phyloP scores from a whole-genome alignment of 2,797 vertebrate species.

The Podarcis lilfordi region DNA sequence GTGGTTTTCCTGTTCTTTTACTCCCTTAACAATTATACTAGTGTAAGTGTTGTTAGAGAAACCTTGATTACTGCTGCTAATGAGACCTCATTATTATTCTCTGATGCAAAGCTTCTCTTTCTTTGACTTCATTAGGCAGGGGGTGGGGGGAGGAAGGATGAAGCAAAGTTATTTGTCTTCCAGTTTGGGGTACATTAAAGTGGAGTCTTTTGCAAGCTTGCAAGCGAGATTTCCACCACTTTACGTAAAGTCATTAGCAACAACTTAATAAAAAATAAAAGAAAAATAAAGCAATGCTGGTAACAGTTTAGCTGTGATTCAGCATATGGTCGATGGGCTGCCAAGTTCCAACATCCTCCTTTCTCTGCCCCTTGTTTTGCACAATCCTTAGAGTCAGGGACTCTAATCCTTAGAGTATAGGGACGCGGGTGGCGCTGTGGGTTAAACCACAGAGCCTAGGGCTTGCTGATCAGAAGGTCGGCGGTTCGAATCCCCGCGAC shows the following conservation, averaged over 20 bases:
- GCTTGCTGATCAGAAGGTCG: no score
- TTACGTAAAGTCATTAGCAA: constrained; percentile 8
- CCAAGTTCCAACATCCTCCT: neutral
- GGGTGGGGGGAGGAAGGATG: neutral
- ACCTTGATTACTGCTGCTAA: constrained; percentile 28
- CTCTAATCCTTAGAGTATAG: no score
- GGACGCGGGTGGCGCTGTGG: no score
- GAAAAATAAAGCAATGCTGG: neutral
- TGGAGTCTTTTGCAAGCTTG: neutral
- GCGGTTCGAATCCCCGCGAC: no score
- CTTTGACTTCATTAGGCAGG: constrained; percentile 33
- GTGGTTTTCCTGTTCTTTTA: constrained; percentile 24
- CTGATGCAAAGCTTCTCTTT: constrained; percentile 29
- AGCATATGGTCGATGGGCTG: neutral
- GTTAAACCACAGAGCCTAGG: no score
- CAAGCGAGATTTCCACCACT: constrained; percentile 19
- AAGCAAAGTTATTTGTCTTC: neutral
- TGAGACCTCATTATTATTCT: constrained; percentile 25
- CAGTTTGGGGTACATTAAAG: neutral
- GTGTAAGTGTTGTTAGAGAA: constrained; percentile 30
- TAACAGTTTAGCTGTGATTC: constrained; percentile 25
- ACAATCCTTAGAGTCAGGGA: neutral
- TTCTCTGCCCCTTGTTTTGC: no score
- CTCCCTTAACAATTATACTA: constrained; percentile 12
- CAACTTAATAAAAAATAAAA: constrained; percentile 17